A percentile compares a stretch with the other conserved stretches of the same genome.
Evolutionary conservation across 2,888 invertebrate species (phyloP).

Genomic region (Abrostola tripartita): DNA sequence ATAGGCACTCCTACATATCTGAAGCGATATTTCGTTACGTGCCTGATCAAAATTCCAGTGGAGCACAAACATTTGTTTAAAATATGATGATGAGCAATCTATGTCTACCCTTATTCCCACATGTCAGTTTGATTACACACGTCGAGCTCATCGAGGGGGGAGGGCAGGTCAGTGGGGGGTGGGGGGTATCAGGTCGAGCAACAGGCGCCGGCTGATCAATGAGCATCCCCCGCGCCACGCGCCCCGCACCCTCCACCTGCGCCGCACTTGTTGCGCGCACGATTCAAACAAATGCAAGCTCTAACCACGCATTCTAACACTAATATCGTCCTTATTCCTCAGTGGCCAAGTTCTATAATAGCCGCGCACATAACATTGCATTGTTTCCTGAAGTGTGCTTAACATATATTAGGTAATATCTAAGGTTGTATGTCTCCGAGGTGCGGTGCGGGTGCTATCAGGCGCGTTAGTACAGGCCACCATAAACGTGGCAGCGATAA

Average conservation of each 20-base stretch:
- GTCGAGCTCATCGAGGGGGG: conserved; percentile 48
- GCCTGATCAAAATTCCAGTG: conserved; percentile 32
- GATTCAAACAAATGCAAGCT: conserved; percentile 60
- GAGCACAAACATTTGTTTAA: conserved; percentile 41
- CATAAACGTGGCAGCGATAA: conserved; percentile 55
- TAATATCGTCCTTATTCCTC: conserved; percentile 32
- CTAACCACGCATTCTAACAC: conserved; percentile 19
- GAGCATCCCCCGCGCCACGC: conserved; percentile 68
- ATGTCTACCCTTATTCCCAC: conserved; percentile 53
- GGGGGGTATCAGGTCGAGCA: conserved; percentile 71
- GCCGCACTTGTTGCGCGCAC: conserved; percentile 86
- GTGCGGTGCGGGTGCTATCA: conserved; percentile 36
- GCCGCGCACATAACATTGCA: conserved; percentile 46
- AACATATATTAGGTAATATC: conserved; percentile 44
- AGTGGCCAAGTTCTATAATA: conserved; percentile 30
- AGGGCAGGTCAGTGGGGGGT: conserved; percentile 57
- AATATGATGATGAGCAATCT: conserved; percentile 50
- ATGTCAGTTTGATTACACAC: conserved; percentile 73
- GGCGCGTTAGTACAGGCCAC: conserved; percentile 45
- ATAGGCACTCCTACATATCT: conserved; percentile 1
- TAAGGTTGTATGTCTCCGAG: conserved; percentile 32
- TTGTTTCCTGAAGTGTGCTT: conserved; percentile 52
- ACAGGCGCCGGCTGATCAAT: conserved; percentile 85
- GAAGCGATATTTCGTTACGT: conserved; percentile 19
- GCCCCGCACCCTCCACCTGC: conserved; percentile 69